phyloP scores from a whole-genome alignment of 2,888 invertebrate genomes.

The Pherbina coryleti region DNA sequence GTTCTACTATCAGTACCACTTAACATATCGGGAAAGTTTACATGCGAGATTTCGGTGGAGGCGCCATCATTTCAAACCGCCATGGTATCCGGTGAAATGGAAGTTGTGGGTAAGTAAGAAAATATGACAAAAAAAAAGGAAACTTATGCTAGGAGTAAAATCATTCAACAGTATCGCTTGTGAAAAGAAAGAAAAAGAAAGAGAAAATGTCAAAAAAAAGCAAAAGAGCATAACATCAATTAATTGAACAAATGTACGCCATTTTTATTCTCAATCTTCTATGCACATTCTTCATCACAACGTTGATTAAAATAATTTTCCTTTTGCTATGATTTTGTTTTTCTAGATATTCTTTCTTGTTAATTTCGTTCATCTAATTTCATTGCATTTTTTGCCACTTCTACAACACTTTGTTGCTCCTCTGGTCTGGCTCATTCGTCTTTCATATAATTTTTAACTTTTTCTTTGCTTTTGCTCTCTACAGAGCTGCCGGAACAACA shows the following conservation, averaged over 20 bases:
- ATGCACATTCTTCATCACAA: slow-evolving; percentile 34
- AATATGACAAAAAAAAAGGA: neutral
- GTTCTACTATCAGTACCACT: slow-evolving; percentile 67
- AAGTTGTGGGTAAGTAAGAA: slow-evolving; percentile 68
- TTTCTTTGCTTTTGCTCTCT: slow-evolving; percentile 34
- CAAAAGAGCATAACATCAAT: slow-evolving; percentile 56
- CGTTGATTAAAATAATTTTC: slow-evolving; percentile 20
- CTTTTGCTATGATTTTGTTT: slow-evolving; percentile 4
- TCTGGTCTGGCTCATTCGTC: slow-evolving; percentile 24
- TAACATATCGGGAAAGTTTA: slow-evolving; percentile 69
- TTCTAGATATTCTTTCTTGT: slow-evolving; percentile 20
- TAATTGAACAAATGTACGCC: slow-evolving; percentile 64
- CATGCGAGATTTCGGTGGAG: slow-evolving; percentile 70
- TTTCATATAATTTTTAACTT: slow-evolving; percentile 31
- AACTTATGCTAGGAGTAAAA: neutral
- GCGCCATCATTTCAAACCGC: slow-evolving; percentile 69
- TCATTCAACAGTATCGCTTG: neutral
- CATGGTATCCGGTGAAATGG: slow-evolving; percentile 70
- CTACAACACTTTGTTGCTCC: slow-evolving; percentile 26
- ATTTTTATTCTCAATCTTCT: slow-evolving; percentile 18
- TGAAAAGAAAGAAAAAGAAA: neutral
- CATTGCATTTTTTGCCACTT: slow-evolving; percentile 23
- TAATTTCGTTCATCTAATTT: slow-evolving; percentile 9
- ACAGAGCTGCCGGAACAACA: slow-evolving; percentile 71
- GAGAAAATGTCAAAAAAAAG: neutral